Evolutionary conservation across 2,797 vertebrate genomes (phyloP).

Genomic region (Microctenopoma lineatum): DNA sequence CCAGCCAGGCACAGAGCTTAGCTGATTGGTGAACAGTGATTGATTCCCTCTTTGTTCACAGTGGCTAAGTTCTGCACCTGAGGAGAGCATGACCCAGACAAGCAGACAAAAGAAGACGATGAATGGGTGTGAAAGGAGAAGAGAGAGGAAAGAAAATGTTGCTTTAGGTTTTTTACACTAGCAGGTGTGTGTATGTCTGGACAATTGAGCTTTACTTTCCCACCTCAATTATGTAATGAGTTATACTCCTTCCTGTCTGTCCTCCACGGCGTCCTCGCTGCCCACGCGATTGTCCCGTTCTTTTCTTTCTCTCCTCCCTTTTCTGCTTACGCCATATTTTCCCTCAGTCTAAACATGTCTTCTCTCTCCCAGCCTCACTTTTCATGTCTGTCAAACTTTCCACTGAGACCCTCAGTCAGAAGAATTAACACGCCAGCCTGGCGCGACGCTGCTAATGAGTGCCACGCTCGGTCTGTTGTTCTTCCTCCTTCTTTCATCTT

Average conservation of each 20-base stretch:
- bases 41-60: conserved; percentile 99
- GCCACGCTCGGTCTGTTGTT: conserved; percentile 18
- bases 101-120: conserved; percentile 57
- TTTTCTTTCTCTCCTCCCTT: conserved; percentile 4
- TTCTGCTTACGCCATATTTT: background rate
- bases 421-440: conserved; percentile 37
- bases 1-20: conserved; percentile 99
- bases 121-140: conserved; percentile 17
- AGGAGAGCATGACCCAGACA: conserved; percentile 87
- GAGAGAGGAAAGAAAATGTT: conserved; percentile 30
- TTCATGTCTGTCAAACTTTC: conserved; percentile 33
- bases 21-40: conserved; percentile 99
- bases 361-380: conserved; percentile 15
- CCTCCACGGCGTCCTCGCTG: background rate
- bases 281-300: conserved; percentile 1
- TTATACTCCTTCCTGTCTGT: conserved; percentile 30
- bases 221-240: conserved; percentile 30
- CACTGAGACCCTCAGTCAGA: conserved; percentile 35
- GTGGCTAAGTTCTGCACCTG: conserved; percentile 99
- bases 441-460: conserved; percentile 61
- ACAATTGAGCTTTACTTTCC: conserved; percentile 18
- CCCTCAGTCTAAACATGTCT: conserved; percentile 1
- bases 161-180: conserved; percentile 33
- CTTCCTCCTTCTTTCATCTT: conserved; percentile 49
- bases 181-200: conserved; percentile 1